Conservation (phyloP, 2,888 invertebrate species). For the Drosophila robusta region DNA sequence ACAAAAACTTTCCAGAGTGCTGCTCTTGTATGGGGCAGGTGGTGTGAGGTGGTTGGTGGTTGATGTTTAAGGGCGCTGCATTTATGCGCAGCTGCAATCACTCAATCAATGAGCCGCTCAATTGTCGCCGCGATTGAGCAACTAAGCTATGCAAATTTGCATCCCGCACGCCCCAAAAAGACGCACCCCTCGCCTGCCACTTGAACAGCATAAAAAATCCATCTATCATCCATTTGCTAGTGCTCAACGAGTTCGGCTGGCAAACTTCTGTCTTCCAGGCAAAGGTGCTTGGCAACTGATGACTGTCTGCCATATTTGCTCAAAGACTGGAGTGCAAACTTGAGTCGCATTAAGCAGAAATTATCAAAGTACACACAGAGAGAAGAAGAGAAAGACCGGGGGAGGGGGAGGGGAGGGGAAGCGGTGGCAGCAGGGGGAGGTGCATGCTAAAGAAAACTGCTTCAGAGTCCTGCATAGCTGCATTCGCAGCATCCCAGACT, state of each 20-base stretch:
- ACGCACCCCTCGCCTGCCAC: not conserved
- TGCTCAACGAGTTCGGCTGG: conserved; percentile 27
- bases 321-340: conserved; percentile 76
- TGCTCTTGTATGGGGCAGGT: not conserved
- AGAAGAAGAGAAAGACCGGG: not conserved
- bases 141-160: conserved; percentile 76
- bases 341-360: conserved; percentile 74
- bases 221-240: conserved; percentile 60
- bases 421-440: not conserved
- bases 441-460: conserved; percentile 6
- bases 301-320: conserved; percentile 68
- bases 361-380: conserved; percentile 67
- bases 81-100: conserved; percentile 67
- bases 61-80: conserved; percentile 52
- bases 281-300: conserved; percentile 61
- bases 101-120: conserved; percentile 78
- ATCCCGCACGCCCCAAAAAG: conserved; percentile 21
- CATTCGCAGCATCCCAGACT: conserved; percentile 12
- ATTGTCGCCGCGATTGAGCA: conserved; percentile 79
- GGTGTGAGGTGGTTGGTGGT: not conserved
- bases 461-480: conserved; percentile 17
- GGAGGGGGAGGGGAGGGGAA: not conserved
- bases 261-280: conserved; percentile 55
- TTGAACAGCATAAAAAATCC: conserved; percentile 51
- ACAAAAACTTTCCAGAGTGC: conserved; percentile 51